phyloP scores from a whole-genome alignment of 30 jellyfish, hydroid and myxozoan species.

The Turritopsis dohrnii region DNA sequence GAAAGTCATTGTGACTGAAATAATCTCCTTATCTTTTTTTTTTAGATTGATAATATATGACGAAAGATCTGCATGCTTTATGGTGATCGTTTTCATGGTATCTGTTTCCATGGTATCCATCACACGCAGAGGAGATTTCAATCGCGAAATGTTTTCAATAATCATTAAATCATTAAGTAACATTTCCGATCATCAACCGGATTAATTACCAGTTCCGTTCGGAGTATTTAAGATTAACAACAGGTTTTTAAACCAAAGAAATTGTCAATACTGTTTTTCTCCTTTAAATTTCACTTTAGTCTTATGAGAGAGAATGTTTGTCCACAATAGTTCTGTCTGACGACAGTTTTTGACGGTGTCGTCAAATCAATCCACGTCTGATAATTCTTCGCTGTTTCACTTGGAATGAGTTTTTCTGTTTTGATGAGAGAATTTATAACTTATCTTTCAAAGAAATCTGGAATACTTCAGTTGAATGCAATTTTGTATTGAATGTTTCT shows the following conservation, averaged over 20 bases:
- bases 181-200: background rate
- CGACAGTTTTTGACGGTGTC: too few relatives aligned
- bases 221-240: background rate
- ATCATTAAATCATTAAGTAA: background rate
- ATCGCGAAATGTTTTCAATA: background rate
- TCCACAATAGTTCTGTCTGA: too few relatives aligned
- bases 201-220: background rate
- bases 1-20: background rate
- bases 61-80: background rate
- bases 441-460: too few relatives aligned
- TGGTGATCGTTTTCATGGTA: background rate
- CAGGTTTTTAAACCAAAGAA: background rate
- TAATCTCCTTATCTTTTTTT: background rate
- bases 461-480: too few relatives aligned
- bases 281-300: background rate
- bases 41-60: conserved; percentile 28
- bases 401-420: too few relatives aligned
- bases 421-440: too few relatives aligned
- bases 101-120: background rate
- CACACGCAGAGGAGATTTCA: background rate
- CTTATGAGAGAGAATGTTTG: background rate
- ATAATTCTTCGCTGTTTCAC: too few relatives aligned
- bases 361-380: too few relatives aligned
- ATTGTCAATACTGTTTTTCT: background rate
- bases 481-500: too few relatives aligned